These are phyloP conservation scores for Ephestia elutella DNA, from an alignment of 1,140 invertebrate species.

Conservation along the genomic window DNA sequence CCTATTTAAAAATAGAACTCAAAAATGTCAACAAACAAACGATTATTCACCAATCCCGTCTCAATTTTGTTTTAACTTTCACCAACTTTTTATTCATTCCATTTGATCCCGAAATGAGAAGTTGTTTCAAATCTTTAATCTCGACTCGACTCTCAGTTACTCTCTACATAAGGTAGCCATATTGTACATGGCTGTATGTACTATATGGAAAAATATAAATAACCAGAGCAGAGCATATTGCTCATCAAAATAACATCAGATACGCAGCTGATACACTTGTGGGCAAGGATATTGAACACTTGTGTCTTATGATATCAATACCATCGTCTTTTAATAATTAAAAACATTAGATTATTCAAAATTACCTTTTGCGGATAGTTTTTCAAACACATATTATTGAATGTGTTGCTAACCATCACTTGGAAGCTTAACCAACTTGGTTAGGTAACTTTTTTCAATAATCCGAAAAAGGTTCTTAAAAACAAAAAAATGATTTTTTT, in stretches of 20 bases:
- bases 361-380: too few relatives aligned
- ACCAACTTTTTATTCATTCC: neutral
- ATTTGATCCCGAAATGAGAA: neutral
- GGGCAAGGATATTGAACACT: neutral
- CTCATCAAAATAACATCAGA: conserved; percentile 11
- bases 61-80: neutral
- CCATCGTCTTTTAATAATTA: too few relatives aligned
- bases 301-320: neutral
- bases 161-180: conserved; percentile 6
- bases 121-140: neutral
- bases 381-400: too few relatives aligned
- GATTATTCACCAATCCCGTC: neutral
- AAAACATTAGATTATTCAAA: too few relatives aligned
- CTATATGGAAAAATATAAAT: conserved; percentile 5
- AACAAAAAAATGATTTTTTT: too few relatives aligned
- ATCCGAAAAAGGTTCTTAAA: too few relatives aligned
- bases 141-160: neutral
- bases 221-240: conserved; percentile 6
- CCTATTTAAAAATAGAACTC: neutral
- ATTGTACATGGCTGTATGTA: conserved; percentile 5
- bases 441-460: too few relatives aligned
- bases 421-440: too few relatives aligned
- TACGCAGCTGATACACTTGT: neutral
- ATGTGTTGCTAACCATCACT: too few relatives aligned
- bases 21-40: neutral